phyloP scores from a whole-genome alignment of 1,140 invertebrate genomes.

The Colletes latitarsis region DNA sequence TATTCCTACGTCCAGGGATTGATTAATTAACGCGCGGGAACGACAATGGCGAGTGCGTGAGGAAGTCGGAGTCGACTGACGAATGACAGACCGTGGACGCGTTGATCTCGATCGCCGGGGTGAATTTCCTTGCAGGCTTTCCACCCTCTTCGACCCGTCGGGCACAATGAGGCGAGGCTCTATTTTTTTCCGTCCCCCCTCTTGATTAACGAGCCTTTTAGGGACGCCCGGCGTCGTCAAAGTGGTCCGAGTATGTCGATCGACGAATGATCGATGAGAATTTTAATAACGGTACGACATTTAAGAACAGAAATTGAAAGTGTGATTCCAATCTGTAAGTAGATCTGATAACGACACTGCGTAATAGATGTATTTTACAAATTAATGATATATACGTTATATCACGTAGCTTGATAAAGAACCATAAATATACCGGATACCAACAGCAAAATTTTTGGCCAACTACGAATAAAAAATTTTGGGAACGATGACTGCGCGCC shows the following conservation, averaged over 20 bases:
- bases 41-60: conserved; percentile 40
- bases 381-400: too few relatives aligned
- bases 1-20: conserved; percentile 24
- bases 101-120: conserved; percentile 10
- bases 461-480: background rate
- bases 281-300: conserved; percentile 29
- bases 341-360: too few relatives aligned
- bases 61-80: conserved; percentile 32
- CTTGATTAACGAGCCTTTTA: conserved; percentile 53
- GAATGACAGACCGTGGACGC: background rate
- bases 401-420: too few relatives aligned
- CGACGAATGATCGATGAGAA: conserved; percentile 29
- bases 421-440: too few relatives aligned
- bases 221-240: background rate
- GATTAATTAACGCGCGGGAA: conserved; percentile 55
- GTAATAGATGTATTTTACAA: too few relatives aligned
- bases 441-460: too few relatives aligned
- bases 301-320: too few relatives aligned
- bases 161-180: conserved; percentile 1
- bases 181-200: background rate
- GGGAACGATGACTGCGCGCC: background rate
- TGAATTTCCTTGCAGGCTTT: conserved; percentile 20
- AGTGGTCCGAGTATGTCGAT: conserved; percentile 2
- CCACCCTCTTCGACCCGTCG: conserved; percentile 17
- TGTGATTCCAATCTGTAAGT: too few relatives aligned